Conservation (phyloP, 2,797 vertebrate genomes). For the Argya squamiceps region DNA sequence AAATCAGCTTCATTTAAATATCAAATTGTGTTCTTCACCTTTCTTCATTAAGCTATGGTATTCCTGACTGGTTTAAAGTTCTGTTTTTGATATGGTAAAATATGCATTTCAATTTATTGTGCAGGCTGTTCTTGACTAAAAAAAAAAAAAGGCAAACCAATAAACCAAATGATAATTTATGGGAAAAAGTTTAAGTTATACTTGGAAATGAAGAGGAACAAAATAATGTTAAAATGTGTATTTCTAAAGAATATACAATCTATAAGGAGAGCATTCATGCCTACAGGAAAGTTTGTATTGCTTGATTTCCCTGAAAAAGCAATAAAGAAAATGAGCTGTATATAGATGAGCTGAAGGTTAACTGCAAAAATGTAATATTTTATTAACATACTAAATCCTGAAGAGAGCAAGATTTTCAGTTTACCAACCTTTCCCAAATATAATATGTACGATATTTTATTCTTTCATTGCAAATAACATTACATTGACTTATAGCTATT, state of each 20-base stretch:
- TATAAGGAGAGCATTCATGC: background rate
- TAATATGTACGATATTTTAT: background rate
- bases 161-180: background rate
- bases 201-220: constrained; percentile 19
- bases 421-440: background rate
- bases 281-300: background rate
- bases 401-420: background rate
- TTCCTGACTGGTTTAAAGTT: background rate
- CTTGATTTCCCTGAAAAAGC: background rate
- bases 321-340: background rate
- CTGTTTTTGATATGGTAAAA: background rate
- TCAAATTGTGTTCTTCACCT: constrained; percentile 52
- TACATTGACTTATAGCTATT: background rate
- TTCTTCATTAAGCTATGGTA: constrained; percentile 26
- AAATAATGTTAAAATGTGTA: background rate
- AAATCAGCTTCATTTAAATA: constrained; percentile 70
- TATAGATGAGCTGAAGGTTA: background rate
- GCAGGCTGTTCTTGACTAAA: background rate
- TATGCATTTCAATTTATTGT: background rate
- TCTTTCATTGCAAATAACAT: background rate
- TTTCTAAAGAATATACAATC: background rate
- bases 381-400: constrained; percentile 8
- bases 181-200: background rate
- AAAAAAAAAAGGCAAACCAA: background rate
- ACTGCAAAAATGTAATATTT: background rate